Percentiles rank a stretch among this genome's conserved stretches.
Conservation (phyloP, 2,113 vertebrate genomes). For the Numida meleagris region DNA sequence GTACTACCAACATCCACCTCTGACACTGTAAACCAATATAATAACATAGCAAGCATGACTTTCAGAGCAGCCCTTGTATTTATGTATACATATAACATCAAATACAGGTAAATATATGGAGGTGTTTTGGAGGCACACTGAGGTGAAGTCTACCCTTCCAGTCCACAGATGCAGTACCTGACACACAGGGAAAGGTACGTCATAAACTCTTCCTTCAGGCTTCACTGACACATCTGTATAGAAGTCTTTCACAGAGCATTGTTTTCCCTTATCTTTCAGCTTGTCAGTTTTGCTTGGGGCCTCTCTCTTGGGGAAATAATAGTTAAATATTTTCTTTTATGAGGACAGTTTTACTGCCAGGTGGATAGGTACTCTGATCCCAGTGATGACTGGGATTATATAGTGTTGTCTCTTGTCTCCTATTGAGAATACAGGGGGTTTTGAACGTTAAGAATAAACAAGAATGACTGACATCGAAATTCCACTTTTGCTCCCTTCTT, state of each 20-base stretch:
- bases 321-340: not conserved
- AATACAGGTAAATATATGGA: accelerated
- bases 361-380: not conserved
- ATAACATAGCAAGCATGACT: too few relatives aligned
- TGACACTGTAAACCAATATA: too few relatives aligned
- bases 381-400: not conserved
- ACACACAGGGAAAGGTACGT: not conserved
- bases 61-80: too few relatives aligned
- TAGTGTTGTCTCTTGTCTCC: not conserved
- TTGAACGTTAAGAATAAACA: not conserved
- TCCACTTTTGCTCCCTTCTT: not conserved
- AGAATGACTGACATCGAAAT: not conserved
- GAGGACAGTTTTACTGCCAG: not conserved
- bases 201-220: not conserved
- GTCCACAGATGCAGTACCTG: not conserved
- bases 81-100: too few relatives aligned
- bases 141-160: not conserved
- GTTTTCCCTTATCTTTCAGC: not conserved
- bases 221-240: not conserved
- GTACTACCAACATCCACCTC: too few relatives aligned
- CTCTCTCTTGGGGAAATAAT: not conserved
- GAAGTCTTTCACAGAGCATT: not conserved
- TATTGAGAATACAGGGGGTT: not conserved
- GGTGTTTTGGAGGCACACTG: not conserved
- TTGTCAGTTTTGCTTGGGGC: not conserved